Base-by-base conservation (phyloP, 2,888 invertebrate species). In the Standfussiana lucernea region DNA sequence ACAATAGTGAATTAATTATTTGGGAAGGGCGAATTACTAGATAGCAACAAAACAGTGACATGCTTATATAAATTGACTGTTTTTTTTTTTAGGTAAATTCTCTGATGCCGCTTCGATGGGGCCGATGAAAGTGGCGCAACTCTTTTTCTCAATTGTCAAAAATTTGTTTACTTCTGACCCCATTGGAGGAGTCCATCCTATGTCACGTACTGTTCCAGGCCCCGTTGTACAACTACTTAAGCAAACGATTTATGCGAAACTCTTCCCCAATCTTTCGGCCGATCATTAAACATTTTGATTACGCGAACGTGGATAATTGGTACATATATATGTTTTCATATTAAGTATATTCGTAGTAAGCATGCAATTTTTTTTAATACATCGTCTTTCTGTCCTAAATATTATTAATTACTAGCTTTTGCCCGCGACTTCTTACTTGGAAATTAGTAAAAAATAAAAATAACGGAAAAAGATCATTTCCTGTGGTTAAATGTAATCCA, bases 71-170 rank as follows among this genome's bases (percentile, higher is more conserved):
- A 5, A 42, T 6, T n/a, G n/a, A 37, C 15, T 2, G 0, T 24
- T 45, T 35, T 47, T 47, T 59, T 35, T 66, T 67, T 21, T n/a
- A 79, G 79, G 61, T 67, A 62, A n/a, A 73, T 79, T 28, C 13
- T 0, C 15, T 21, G 66, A 79, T 0, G n/a, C 79, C 1, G 15
- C 79, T 10, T 0, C 1, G 21, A 62, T 28, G 61, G 1, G 10
- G 0, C 15, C 4, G 1, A 35, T 73, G 40, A 79, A 67, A 79
- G 4, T 62, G 13, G 0, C 73, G 15, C 73, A 74, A 32, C 32
- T 67, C 1, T 1, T 5, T n/a, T n/a, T 67, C 3, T 0, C 66
- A 53, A 0, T 73, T 1, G 0, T 18, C 0, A 24, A 1, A 28
- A 79, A 79, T 32, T 0, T 62, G 0, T 4, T 74, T 32, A 0